Conservation (phyloP, 2,888 invertebrate genomes). For the Polydrusus pterygomalis region DNA sequence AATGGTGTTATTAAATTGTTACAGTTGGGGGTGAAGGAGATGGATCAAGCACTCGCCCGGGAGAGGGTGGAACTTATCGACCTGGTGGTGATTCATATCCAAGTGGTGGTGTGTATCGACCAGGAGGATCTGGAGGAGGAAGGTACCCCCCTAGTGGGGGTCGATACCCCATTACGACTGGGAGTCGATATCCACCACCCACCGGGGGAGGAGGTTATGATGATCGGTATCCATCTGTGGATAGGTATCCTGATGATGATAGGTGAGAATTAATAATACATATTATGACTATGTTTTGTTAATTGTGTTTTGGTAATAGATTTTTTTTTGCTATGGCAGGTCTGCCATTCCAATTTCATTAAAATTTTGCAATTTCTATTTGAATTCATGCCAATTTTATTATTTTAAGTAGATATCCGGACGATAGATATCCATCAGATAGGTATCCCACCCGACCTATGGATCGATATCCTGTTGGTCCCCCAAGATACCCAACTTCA, state of each 20-base stretch:
- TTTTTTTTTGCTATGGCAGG: no score
- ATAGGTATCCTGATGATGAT: slow-evolving; percentile 60
- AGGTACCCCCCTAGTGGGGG: slow-evolving; percentile 58
- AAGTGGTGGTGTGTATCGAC: slow-evolving; percentile 58
- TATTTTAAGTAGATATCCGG: slow-evolving; percentile 68
- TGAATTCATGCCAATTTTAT: no score
- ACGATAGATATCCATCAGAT: slow-evolving; percentile 69
- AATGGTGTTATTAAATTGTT: slow-evolving; percentile 34
- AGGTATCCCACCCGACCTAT: slow-evolving; percentile 55
- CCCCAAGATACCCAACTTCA: slow-evolving; percentile 53
- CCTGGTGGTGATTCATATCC: slow-evolving; percentile 60
- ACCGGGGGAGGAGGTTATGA: slow-evolving; percentile 62
- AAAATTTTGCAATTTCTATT: no score
- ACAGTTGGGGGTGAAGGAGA: slow-evolving; percentile 65
- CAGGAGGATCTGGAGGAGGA: slow-evolving; percentile 55
- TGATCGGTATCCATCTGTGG: slow-evolving; percentile 58
- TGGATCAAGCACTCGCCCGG: slow-evolving; percentile 59
- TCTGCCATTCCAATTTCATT: no score
- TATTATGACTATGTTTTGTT: no score
- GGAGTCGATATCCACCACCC: slow-evolving; percentile 68
- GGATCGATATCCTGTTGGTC: slow-evolving; percentile 66
- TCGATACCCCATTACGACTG: slow-evolving; percentile 55
- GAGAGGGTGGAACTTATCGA: slow-evolving; percentile 58
- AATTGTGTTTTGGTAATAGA: no score
- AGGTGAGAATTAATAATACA: slow-evolving; percentile 20